Evolutionary conservation across 2,888 invertebrate genomes (phyloP), one percentile per base, ranked within the genome.

Genomic region (Fragum fragum): DNA sequence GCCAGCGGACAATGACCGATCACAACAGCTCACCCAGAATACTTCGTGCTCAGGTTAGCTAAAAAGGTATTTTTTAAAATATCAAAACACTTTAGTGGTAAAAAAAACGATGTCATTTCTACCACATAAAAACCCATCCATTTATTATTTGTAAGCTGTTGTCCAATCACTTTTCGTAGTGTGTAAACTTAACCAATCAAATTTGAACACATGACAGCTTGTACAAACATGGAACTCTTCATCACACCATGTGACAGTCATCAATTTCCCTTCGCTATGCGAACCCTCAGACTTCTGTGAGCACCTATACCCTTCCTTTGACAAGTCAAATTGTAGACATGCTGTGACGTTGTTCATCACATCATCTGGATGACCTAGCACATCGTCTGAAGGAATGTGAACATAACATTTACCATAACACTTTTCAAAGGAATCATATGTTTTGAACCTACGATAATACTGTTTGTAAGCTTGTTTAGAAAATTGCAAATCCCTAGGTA

Each of bases 401-500:
- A 90, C 79, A 52, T 83, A 88, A 59, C 84, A 87, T 75, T 85
- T 86, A 32, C 89, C 90, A 36, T 85, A 87, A 71, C 87, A 86
- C 29, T 82, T 79, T 63, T 90, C 88, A 83, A 90, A 90, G 26
- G 84, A 81, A 23, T 85, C 77, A 61, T 81, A 88, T 0, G 85
- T 88, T 57, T 82, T 80, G 66, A 90, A 90, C 53, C 87, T 89
- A 21, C 86, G 80, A 68, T 85, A 90, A 71, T 86, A 90, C 77
- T 90, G 90, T 59, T 90, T 90, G 55, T 87, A 87, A 9, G 88
- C 88, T 79, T 90, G 88, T 57, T 88, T 89, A 47, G 90, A 90
- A 55, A 90, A 89, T 66, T 88, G 89, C n/a, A 90, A 68, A 57
- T 90, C 89, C 70, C 85, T 74, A 6, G 90, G 90, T 32, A 90